Evolutionary conservation across 1,140 invertebrate species (phyloP), one percentile per base, ranked within the genome.

Genomic region (Tetragonula clypearis): DNA sequence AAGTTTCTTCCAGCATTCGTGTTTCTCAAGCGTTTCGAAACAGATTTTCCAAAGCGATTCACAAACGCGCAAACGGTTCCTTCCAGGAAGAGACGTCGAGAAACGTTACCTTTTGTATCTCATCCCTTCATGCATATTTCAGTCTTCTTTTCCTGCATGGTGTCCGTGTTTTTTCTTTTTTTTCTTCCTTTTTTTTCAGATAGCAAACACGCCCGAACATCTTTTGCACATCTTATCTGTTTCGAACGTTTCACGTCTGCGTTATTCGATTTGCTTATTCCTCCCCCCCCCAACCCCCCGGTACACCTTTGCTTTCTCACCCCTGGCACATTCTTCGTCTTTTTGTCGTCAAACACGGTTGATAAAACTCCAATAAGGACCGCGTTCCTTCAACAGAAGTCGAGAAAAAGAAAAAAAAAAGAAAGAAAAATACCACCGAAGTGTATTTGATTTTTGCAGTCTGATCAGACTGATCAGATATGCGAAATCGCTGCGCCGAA

Each of bases 101-200:
- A 21, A 72, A 53, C 69, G 68, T 62, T 73, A 23, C n/a, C 56
- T 73, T 81, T 72, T 19, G n/a, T 81, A 81, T 56, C n/a, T 73
- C 23, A 73, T 73, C 35, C 35, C n/a, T 81, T 81, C 79, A 73
- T 81, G 55, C 69, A 81, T 81, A 81, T 81, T 81, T 81, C 69
- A 81, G 69, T n/a, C 26, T 53, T n/a, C 26, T 53, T 30, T n/a
- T n/a, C 19, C 11, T 19, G 14, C 14, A n/a, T 26, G 21, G 19
- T 53, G 11, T 53, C 62, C 68, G 30, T 30, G 62, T 21, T 2
- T 8, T 65, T 9, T 0, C 3, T 9, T 6, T 14, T 3, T 8
- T 26, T 26, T 72, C 1, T 12, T 14, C 21, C 14, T 21, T 14
- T 62, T 3, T 23, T 30, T 30, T 30, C 41, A 49, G 41, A 49